Conservation (phyloP, 2,888 invertebrate species). For the Epistrophe eligans region DNA sequence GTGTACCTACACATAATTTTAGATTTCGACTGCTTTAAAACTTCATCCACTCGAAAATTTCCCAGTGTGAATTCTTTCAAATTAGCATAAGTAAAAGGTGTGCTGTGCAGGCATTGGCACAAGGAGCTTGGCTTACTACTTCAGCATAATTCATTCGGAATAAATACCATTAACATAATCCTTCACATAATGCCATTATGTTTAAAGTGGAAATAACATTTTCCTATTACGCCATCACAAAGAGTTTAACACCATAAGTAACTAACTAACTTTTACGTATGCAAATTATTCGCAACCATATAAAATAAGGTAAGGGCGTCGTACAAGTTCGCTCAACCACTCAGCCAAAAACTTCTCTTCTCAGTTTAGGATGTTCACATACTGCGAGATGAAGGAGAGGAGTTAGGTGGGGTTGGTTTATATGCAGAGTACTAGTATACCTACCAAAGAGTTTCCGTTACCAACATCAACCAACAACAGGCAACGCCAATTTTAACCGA, state of each 20-base stretch:
- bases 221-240: constrained; percentile 74
- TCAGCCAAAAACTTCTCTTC: constrained; percentile 65
- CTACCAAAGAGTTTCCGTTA: constrained; percentile 56
- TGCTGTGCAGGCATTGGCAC: constrained; percentile 41
- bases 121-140: constrained; percentile 57
- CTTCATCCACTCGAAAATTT: constrained; percentile 31
- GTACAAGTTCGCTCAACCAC: constrained; percentile 57
- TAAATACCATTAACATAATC: constrained; percentile 75
- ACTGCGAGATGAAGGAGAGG: constrained; percentile 10
- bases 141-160: constrained; percentile 72
- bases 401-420: background rate
- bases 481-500: constrained; percentile 63
- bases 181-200: constrained; percentile 74
- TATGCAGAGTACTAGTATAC: background rate
- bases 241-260: constrained; percentile 76
- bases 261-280: constrained; percentile 76
- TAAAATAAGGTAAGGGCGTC: constrained; percentile 26
- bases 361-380: constrained; percentile 57
- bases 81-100: constrained; percentile 55
- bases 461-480: constrained; percentile 67
- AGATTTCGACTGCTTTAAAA: constrained; percentile 14
- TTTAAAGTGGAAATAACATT: constrained; percentile 75
- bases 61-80: constrained; percentile 31
- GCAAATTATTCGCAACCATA: constrained; percentile 67
- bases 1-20: background rate